These are phyloP conservation scores for Allygus modestus DNA, from an alignment of 2,888 invertebrate genomes.

Conservation along the genomic window DNA sequence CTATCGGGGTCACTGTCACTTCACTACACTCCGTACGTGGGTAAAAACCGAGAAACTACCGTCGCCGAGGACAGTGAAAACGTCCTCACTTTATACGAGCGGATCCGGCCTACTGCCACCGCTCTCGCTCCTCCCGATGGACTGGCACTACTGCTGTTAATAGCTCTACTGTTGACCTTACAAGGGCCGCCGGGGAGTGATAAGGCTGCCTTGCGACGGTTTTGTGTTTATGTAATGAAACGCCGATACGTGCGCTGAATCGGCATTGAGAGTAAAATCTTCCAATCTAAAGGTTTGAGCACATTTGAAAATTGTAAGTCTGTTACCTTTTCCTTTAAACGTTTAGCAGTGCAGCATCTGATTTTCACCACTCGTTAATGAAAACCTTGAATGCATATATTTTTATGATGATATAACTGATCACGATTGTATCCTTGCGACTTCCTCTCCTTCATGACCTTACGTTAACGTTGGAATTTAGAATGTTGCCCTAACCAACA, in stretches of 20 bases:
- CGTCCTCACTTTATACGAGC: not conserved
- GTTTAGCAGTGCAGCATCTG: no score
- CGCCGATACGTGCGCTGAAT: not conserved
- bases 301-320: no score
- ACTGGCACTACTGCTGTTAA: not conserved
- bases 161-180: constrained; percentile 16
- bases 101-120: not conserved
- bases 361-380: no score
- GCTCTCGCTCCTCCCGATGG: no score
- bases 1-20: constrained; percentile 51
- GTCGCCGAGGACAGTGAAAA: constrained; percentile 40
- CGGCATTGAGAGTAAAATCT: not conserved
- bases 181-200: not conserved
- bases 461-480: no score
- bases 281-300: no score
- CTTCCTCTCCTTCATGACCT: no score
- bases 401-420: no score
- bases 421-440: no score
- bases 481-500: no score
- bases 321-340: no score
- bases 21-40: constrained; percentile 42
- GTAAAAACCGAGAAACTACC: constrained; percentile 55
- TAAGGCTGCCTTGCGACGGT: not conserved
- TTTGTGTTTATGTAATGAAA: constrained; percentile 16
- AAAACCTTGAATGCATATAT: no score